Evolutionary conservation across 2,888 invertebrate genomes (phyloP), one percentile per base, ranked within the genome.

Genomic region (Luperina nickerlii): DNA sequence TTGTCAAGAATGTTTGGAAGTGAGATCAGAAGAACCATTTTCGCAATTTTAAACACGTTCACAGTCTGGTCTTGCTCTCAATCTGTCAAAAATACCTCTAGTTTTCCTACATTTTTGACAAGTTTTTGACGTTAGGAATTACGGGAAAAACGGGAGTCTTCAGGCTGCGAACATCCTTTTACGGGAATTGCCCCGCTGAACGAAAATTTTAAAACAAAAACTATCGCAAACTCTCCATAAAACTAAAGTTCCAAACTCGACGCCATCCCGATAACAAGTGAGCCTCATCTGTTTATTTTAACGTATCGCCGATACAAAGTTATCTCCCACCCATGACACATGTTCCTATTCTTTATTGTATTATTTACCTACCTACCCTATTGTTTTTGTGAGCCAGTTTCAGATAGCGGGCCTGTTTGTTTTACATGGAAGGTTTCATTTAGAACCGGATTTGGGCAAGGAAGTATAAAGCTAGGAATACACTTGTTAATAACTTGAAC

Each of bases 231-330:
- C 9, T 20, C 9, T 48, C 0, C n/a, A 42, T 60, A 65, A 63
- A 80, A 69, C n/a, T 38, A 70, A 42, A 76, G 70, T 45, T 60
- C 48, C 65, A 66, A 83, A 81, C 79, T 11, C 32, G 0, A 45
- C 15, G 45, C 62, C 60, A 74, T 66, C 76, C 38, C 68, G 74
- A 80, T 24, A 72, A 71, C 69, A 70, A 48, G 8, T 65, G 81
- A 66, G 89, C 38, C 82, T 88, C 90, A 88, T 90, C 85, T 90
- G 90, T 86, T 88, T 84, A 80, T 84, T 83, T 74, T 80, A 83
- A 84, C 88, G 80, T 83, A 89, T 84, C 77, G 81, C 70, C 79
- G 42, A 89, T 86, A 90, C 76, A 78, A 89, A 88, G 80, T 90
- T 90, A 84, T 89, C 74, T 80, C 24, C 20, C 32, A 2, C 18